These are phyloP conservation scores for Drosophila putrida DNA, from an alignment of 2,888 invertebrate genomes.

Conservation along the genomic window DNA sequence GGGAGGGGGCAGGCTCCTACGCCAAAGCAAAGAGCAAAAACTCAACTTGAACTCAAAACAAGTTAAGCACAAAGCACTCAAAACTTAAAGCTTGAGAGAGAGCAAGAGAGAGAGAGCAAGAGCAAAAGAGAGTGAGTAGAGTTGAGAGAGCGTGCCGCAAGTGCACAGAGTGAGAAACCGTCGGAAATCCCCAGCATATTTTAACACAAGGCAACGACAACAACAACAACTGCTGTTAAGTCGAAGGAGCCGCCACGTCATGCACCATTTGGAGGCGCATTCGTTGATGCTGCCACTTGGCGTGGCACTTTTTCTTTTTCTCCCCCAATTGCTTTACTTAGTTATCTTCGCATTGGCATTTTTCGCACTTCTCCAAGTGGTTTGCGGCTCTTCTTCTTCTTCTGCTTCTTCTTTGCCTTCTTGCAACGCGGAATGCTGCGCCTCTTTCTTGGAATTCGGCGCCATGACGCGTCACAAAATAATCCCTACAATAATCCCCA, in stretches of 20 bases:
- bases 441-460: conserved; percentile 74
- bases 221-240: conserved; percentile 29
- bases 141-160: conserved; percentile 1
- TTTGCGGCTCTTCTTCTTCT: neutral
- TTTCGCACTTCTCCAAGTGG: conserved; percentile 67
- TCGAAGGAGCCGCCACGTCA: conserved; percentile 55
- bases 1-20: conserved; percentile 28
- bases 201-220: conserved; percentile 29
- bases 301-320: neutral
- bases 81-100: neutral
- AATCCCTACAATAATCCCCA: conserved; percentile 35
- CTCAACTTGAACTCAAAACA: conserved; percentile 42
- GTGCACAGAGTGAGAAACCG: conserved; percentile 8
- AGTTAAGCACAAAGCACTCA: conserved; percentile 21
- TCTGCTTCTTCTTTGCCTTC: conserved; percentile 9
- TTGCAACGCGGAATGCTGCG: conserved; percentile 65
- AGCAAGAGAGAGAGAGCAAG: conserved; percentile 3
- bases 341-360: conserved; percentile 39
- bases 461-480: conserved; percentile 70
- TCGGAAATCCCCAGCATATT: conserved; percentile 72
- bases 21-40: conserved; percentile 21
- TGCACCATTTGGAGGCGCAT: conserved; percentile 42
- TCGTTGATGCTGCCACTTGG: conserved; percentile 5
- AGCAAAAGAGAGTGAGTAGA: conserved; percentile 9
- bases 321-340: conserved; percentile 37